Evolutionary conservation across 2,113 vertebrate genomes (phyloP).

Genomic region (Synodontis membranacea): DNA sequence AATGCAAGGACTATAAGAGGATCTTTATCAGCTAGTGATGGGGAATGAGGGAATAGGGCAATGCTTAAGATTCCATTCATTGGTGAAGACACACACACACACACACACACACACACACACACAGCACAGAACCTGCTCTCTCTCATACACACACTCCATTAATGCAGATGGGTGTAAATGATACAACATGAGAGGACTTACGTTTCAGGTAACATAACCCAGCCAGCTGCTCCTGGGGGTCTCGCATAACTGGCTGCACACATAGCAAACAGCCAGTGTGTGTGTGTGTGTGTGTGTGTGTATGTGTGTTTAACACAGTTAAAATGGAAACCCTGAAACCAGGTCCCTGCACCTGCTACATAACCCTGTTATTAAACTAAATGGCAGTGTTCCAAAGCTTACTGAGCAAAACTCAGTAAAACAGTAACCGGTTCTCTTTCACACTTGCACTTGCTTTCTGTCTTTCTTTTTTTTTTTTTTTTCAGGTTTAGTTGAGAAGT

Average conservation of each 20-base stretch:
- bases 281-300: conserved; percentile 30
- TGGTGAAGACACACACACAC: conserved; percentile 42
- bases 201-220: conserved; percentile 58
- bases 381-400: not conserved
- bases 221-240: conserved; percentile 43
- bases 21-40: conserved; percentile 44
- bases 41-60: conserved; percentile 8
- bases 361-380: conserved; percentile 15
- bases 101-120: conserved; percentile 43
- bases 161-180: conserved; percentile 56
- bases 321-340: conserved; percentile 35
- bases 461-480: not conserved
- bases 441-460: not conserved
- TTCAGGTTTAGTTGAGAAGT: not conserved
- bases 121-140: conserved; percentile 41
- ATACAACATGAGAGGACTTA: conserved; percentile 55
- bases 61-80: conserved; percentile 47
- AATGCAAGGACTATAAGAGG: conserved; percentile 36
- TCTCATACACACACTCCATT: conserved; percentile 34
- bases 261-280: conserved; percentile 41
- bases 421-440: not conserved
- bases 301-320: conserved; percentile 32
- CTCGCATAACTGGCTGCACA: conserved; percentile 50
- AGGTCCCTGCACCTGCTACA: conserved; percentile 32
- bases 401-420: not conserved